phyloP scores from a whole-genome alignment of 1,140 invertebrate genomes.

The Eriocheir sinensis region DNA sequence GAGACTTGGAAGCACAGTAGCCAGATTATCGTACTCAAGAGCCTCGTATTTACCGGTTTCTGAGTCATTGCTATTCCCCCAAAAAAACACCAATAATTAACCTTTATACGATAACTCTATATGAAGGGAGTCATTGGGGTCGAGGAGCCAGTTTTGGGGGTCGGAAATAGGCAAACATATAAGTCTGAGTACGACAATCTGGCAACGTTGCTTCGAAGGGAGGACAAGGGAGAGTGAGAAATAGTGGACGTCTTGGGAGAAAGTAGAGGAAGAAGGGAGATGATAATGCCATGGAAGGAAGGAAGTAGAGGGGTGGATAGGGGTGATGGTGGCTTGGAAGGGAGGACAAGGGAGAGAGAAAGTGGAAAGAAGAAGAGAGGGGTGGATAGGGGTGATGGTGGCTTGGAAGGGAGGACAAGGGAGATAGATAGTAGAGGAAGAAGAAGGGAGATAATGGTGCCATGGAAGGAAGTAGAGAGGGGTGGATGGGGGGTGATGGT shows the following conservation, averaged over 20 bases:
- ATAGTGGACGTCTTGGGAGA: background rate
- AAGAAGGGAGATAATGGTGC: too few relatives aligned
- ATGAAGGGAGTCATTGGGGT: background rate
- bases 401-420: background rate
- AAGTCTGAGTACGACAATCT: too few relatives aligned
- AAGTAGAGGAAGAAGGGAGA: background rate
- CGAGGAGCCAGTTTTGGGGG: background rate
- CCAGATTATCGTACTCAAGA: too few relatives aligned
- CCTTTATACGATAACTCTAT: too few relatives aligned
- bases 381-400: background rate
- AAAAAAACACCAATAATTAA: background rate
- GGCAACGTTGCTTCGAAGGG: background rate
- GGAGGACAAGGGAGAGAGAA: background rate
- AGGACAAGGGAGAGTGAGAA: background rate
- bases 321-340: background rate
- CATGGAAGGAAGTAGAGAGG: too few relatives aligned
- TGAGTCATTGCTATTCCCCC: too few relatives aligned
- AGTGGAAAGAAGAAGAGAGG: too few relatives aligned
- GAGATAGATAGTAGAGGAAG: background rate
- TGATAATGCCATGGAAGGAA: background rate
- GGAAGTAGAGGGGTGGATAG: background rate
- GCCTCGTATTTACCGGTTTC: too few relatives aligned
- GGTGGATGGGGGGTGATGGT: too few relatives aligned
- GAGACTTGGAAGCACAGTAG: background rate
- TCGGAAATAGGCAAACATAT: too few relatives aligned